These are phyloP conservation scores for Catostomus latipinnis DNA, from an alignment of 2,797 vertebrate species.

Conservation along the genomic window DNA sequence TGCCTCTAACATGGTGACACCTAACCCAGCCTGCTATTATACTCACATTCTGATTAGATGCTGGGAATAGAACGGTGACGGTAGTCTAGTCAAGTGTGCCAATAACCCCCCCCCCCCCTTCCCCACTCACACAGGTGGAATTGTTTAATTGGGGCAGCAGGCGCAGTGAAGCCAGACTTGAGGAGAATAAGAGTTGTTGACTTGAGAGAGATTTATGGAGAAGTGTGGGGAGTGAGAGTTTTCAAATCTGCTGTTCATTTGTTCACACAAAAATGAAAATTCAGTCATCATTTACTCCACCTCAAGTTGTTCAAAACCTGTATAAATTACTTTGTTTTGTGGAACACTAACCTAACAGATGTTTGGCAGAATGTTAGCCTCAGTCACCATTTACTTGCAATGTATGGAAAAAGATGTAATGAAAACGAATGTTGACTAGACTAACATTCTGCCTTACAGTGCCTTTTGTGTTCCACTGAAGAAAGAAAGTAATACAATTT, in stretches of 20 bases:
- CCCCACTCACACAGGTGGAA: slow-evolving; percentile 35
- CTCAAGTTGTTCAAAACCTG: too few species aligned
- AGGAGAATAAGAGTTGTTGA: slow-evolving; percentile 21
- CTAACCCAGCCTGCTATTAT: slow-evolving; percentile 88
- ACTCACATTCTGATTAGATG: slow-evolving; percentile 78
- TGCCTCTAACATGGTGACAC: slow-evolving; percentile 91
- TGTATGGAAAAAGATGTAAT: too few species aligned
- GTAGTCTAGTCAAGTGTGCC: slow-evolving; percentile 68
- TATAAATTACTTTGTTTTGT: too few species aligned
- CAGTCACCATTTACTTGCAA: too few species aligned
- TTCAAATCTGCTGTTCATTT: background rate
- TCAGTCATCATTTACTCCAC: too few species aligned
- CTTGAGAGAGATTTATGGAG: slow-evolving; percentile 42
- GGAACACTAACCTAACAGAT: too few species aligned
- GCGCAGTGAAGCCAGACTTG: slow-evolving; percentile 12
- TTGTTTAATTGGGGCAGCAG: slow-evolving; percentile 52
- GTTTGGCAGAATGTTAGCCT: too few species aligned
- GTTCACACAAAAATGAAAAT: too few species aligned
- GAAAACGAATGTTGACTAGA: too few species aligned
- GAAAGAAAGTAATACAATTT: too few species aligned
- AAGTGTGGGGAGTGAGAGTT: background rate
- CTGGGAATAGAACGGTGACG: slow-evolving; percentile 85
- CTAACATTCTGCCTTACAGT: too few species aligned
- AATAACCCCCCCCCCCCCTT: slow-evolving; percentile 35
- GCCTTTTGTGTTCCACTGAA: too few species aligned